Base-by-base conservation (phyloP, 1,140 invertebrate species). In the Drosophila obscura region DNA sequence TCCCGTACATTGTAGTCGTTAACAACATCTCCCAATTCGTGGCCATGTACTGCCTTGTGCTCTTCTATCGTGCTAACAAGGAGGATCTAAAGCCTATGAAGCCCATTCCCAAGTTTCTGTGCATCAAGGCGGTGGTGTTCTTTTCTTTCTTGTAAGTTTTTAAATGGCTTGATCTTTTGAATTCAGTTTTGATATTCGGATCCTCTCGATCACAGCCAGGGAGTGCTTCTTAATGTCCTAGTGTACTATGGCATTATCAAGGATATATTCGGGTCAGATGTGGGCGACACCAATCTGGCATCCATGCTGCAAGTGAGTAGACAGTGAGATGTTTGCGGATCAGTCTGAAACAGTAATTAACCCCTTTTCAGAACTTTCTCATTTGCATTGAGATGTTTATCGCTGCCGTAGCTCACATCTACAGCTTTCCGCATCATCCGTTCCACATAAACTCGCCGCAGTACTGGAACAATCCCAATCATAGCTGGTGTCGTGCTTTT, bases 301-400 rank as follows among this genome's bases (percentile, higher is more conserved):
- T 94, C 95, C 58, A 96, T 97, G 82, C 88, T 98, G 73, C 97
- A 98, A 94, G 96, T 96, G 93, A 79, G 82, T 57, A 11, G 4
- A 13, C 9, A 35, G 31, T 11, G 9, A 35, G 8, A 28, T 28
- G 28, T 0, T 28, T 31, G 28, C 8, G 8, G 28, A 39, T 11
- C 11, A 11, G 3, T 39, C 4, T 39, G 9, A 39, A 39, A 8
- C 9, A 9, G 9, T 11, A 11, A 39, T 39, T 41, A 31, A n/a
- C 31, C 16, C 31, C 22, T 55, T 74, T 88, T 83, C 92, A 98
- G 95, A 97, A 99, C 93, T 98, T 99, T 92, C 93, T 98, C 50
- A 98, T 99, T 63, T 99, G 98, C 85, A 97, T 99, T 82, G 98
- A 99, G 93, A 99, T 99, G 98, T 98, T 99, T 90, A 91, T 99